Percentiles rank a stretch among this genome's conserved stretches.
phyloP scores from a whole-genome alignment of 2,113 vertebrate species.

The Microtus pennsylvanicus region DNA sequence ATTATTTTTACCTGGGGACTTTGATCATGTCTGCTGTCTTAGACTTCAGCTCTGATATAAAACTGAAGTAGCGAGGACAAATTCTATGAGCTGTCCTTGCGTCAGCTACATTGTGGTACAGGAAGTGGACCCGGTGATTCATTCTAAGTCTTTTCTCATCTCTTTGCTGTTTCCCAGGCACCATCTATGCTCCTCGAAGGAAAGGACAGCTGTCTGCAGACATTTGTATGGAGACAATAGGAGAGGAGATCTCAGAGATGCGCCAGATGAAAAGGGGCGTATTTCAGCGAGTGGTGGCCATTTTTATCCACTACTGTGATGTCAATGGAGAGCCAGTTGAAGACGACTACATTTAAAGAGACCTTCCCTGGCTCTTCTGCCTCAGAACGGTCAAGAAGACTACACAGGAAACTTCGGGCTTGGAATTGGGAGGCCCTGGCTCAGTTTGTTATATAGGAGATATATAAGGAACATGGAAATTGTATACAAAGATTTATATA shows the following conservation, averaged over 20 bases:
- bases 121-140: neutral
- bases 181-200: conserved; percentile 97
- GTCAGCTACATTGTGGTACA: neutral
- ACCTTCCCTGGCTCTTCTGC: conserved; percentile 55
- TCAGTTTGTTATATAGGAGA: conserved; percentile 84
- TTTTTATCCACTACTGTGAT: conserved; percentile 99
- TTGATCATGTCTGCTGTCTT: neutral
- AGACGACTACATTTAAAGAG: conserved; percentile 95
- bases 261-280: conserved; percentile 94
- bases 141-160: neutral
- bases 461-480: conserved; percentile 85
- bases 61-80: neutral
- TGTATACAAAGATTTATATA: conserved; percentile 89
- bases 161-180: conserved; percentile 86
- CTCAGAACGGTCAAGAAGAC: conserved; percentile 59
- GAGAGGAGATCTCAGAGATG: conserved; percentile 98
- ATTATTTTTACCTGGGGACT: neutral
- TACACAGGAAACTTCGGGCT: conserved; percentile 68
- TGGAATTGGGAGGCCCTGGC: conserved; percentile 65
- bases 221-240: conserved; percentile 99
- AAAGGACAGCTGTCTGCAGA: conserved; percentile 98
- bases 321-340: conserved; percentile 97
- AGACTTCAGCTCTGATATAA: neutral
- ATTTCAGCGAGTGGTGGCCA: conserved; percentile 96
- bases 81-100: neutral